A percentile compares a stretch with the other conserved stretches of the same genome.
Conservation (phyloP, 2,113 vertebrate genomes). For the Microtus montanus region DNA sequence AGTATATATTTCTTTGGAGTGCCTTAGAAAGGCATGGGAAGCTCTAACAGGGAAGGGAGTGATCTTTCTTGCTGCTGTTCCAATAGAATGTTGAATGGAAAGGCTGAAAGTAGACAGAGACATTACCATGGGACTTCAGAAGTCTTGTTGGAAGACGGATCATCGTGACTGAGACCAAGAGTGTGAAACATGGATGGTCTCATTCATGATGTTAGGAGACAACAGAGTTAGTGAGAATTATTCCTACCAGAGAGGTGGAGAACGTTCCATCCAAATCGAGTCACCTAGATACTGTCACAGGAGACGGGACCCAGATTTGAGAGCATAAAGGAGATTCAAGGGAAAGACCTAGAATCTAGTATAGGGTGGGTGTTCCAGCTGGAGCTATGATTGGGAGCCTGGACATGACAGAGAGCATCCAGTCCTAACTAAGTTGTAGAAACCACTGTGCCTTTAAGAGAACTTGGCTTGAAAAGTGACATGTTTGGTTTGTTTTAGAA, state of each 20-base stretch:
- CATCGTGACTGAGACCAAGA: not conserved
- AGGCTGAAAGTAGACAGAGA: not conserved
- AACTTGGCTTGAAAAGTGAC: not conserved
- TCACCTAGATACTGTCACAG: not conserved
- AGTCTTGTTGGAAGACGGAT: not conserved
- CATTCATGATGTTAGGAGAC: not conserved
- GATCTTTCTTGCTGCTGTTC: not conserved
- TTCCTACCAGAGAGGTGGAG: not conserved
- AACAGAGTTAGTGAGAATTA: not conserved
- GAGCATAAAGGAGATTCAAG: not conserved
- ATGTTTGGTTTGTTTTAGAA: not conserved
- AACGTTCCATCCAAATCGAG: not conserved
- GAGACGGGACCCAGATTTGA: not conserved
- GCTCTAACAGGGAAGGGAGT: not conserved
- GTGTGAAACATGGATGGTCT: not conserved
- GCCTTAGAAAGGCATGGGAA: not conserved
- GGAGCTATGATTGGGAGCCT: not conserved
- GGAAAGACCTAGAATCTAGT: not conserved
- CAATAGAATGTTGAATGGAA: not conserved
- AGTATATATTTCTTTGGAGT: not conserved
- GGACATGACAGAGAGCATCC: not conserved
- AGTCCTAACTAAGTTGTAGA: not conserved
- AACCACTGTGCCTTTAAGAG: not conserved
- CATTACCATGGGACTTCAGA: not conserved
- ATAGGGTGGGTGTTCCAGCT: rapidly evolving